Evolutionary conservation across 1,140 invertebrate species (phyloP), one percentile per base, ranked within the genome.

Genomic region (Tetramorium simillimum): DNA sequence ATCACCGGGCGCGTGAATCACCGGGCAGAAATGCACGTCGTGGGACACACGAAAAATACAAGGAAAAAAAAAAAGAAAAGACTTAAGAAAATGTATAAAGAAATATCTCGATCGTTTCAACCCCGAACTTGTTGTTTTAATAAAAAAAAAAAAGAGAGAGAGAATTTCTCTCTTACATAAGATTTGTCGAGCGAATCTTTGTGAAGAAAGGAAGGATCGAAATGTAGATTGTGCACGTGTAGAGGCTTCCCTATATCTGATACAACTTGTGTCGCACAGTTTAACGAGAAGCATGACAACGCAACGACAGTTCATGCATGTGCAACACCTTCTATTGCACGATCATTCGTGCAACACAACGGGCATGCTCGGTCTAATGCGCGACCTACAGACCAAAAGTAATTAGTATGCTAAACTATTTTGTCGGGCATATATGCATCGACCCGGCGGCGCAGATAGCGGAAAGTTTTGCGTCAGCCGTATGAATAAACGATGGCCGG

Each of bases 321-420:
- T 73, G 24, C 46, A 51, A 56, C 67, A 75, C 24, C 28, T 49
- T 56, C 58, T 49, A 84, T 40, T 53, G 69, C 53, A 53, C 24
- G 80, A n/a, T 60, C 43, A 75, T 82, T 69, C 63, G 60, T 37
- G 46, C 40, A 62, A n/a, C 24, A 85, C 40, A 56, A 56, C 53
- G 10, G 9, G 33, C 40, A 60, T 75, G 49, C 65, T 70, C 51
- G 24, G 16, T 51, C 65, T 70, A 70, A 81, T 70, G 37, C 37
- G 46, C n/a, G 80, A 60, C 18, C 40, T 53, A 33, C 67, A 70
- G 46, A 53, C 63, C 46, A 84, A 84, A 84, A 84, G 80, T 84
- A 84, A 84, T 84, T 84, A 75, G 80, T 84, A 76, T 78, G 82
- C 73, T 85, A 77, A 78, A 77, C 62, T 65, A 85, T 85, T 85